Evolutionary conservation across 2,888 invertebrate species (phyloP).

Genomic region (Dromius quadrimaculatus): DNA sequence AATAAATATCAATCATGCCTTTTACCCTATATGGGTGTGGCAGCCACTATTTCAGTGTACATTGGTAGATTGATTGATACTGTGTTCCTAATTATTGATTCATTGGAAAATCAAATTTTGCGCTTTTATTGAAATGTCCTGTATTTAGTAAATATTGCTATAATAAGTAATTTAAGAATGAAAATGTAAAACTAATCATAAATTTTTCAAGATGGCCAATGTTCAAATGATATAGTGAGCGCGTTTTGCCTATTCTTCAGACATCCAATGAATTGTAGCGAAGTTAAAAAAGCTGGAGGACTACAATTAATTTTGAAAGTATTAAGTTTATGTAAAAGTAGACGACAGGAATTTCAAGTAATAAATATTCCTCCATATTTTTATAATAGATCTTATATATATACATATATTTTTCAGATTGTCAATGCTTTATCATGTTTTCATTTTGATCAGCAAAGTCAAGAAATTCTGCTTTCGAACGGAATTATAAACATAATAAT

Average conservation of each 20-base stretch:
- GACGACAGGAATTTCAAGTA: conserved; percentile 45
- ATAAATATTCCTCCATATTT: not conserved
- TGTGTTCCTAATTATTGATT: no score
- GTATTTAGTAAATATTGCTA: no score
- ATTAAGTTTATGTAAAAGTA: conserved; percentile 35
- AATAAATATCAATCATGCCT: no score
- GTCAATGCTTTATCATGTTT: conserved; percentile 37
- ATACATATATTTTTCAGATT: conserved; percentile 23
- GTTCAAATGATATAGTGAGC: conserved; percentile 36
- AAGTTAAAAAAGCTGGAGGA: conserved; percentile 44
- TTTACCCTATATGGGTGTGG: no score
- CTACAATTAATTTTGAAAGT: conserved; percentile 37
- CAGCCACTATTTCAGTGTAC: no score
- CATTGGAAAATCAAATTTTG: no score
- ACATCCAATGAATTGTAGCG: conserved; percentile 47
- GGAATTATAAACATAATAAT: conserved; percentile 42
- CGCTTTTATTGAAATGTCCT: no score
- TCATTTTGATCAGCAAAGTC: conserved; percentile 43
- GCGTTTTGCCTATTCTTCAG: conserved; percentile 44
- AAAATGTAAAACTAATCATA: conserved; percentile 3
- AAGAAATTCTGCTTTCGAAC: conserved; percentile 36
- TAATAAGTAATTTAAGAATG: no score
- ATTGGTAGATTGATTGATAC: no score
- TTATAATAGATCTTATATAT: not conserved
- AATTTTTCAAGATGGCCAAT: conserved; percentile 33